Conservation (phyloP, 2,797 vertebrate genomes). For the Etheostoma perlongum region DNA sequence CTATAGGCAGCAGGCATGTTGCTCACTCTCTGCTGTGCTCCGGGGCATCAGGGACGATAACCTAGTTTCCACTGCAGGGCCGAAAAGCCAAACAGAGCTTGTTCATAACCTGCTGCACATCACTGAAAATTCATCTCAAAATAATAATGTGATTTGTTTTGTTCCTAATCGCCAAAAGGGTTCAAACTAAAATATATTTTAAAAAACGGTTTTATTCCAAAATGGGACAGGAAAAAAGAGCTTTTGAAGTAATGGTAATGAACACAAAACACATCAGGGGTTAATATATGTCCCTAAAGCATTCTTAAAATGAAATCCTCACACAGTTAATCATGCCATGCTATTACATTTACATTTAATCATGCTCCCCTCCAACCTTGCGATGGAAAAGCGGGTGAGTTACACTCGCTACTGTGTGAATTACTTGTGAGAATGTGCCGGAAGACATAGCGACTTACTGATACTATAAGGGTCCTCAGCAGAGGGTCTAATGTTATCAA, state of each 20-base stretch:
- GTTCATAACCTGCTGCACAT: constrained; percentile 54
- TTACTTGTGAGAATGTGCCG: constrained; percentile 11
- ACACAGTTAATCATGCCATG: constrained; percentile 15
- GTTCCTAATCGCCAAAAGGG: constrained; percentile 22
- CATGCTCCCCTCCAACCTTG: not conserved
- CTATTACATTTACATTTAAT: constrained; percentile 54
- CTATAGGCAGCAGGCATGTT: constrained; percentile 77
- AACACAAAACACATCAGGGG: constrained; percentile 33
- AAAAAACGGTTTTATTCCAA: constrained; percentile 24
- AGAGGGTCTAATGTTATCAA: constrained; percentile 15
- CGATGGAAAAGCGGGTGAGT: constrained; percentile 14
- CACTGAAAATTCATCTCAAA: constrained; percentile 42
- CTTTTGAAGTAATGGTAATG: constrained; percentile 46
- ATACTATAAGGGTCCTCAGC: constrained; percentile 25
- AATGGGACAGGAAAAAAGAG: constrained; percentile 7
- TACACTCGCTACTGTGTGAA: constrained; percentile 15
- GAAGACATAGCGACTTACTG: constrained; percentile 24
- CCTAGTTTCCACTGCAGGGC: constrained; percentile 74
- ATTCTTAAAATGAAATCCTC: constrained; percentile 39
- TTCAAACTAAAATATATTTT: constrained; percentile 41
- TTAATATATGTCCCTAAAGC: constrained; percentile 38
- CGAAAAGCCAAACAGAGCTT: constrained; percentile 41
- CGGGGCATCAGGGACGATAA: constrained; percentile 75
- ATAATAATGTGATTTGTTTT: constrained; percentile 34
- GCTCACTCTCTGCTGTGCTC: constrained; percentile 66